Evolutionary conservation across 2,888 invertebrate species (phyloP).

Genomic region (Tenthredo amoena): DNA sequence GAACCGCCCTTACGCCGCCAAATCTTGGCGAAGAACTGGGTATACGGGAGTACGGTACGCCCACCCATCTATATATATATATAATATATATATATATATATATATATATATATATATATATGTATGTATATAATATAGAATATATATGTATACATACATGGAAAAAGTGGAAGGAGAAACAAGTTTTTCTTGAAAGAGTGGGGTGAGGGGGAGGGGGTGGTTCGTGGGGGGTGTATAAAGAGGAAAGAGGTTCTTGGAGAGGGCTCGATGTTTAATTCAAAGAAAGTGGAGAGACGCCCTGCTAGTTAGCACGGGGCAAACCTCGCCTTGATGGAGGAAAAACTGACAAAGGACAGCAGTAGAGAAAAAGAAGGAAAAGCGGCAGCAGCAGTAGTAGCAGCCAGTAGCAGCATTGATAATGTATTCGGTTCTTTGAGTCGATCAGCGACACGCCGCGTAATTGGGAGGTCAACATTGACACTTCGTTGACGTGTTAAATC

Average conservation of each 20-base stretch:
- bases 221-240: constrained; percentile 22
- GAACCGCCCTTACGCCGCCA: constrained; percentile 38
- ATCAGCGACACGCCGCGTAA: constrained; percentile 40
- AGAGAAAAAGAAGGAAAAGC: not conserved
- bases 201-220: not conserved
- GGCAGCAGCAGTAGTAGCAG: not conserved
- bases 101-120: constrained; percentile 20
- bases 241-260: constrained; percentile 68
- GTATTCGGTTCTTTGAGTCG: constrained; percentile 51
- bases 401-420: constrained; percentile 37
- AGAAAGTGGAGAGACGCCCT: constrained; percentile 73
- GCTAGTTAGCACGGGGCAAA: constrained; percentile 64
- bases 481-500: constrained; percentile 47
- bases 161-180: constrained; percentile 10
- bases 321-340: constrained; percentile 48
- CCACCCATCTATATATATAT: constrained; percentile 17
- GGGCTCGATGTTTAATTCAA: constrained; percentile 74
- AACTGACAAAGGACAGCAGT: constrained; percentile 44
- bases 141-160: constrained; percentile 31
- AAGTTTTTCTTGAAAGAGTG: constrained; percentile 23
- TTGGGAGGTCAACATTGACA: constrained; percentile 50
- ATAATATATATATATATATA: constrained; percentile 2
- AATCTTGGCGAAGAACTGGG: constrained; percentile 23
- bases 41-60: constrained; percentile 13
- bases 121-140: constrained; percentile 19